Conservation (phyloP, 2,113 vertebrate genomes). For the Oreotrochilus melanogaster region DNA sequence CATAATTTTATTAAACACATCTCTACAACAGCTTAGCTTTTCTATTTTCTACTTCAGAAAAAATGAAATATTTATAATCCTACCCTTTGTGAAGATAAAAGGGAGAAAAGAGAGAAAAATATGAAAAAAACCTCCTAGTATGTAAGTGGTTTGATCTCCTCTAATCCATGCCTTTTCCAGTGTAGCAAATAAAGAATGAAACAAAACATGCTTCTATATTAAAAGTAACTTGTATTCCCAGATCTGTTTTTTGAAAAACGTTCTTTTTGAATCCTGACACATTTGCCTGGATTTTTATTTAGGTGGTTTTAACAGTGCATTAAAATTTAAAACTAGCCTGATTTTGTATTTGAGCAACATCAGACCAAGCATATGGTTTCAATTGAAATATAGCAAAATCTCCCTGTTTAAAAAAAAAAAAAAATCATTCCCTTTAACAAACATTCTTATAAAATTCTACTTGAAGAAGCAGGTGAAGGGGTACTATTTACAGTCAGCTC, state of each 20-base stretch:
- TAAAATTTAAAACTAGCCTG: slow-evolving; percentile 60
- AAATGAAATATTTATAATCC: background rate
- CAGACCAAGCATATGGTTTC: slow-evolving; percentile 67
- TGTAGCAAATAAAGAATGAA: background rate
- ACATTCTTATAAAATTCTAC: slow-evolving; percentile 65
- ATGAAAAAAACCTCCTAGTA: background rate
- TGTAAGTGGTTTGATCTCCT: background rate
- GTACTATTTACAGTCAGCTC: slow-evolving; percentile 42
- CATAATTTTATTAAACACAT: background rate
- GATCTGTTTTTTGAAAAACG: slow-evolving; percentile 20
- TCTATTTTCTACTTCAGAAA: background rate
- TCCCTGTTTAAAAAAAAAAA: background rate
- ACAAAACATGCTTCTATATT: background rate
- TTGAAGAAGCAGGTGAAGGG: slow-evolving; percentile 53
- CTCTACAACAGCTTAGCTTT: background rate
- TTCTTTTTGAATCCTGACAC: background rate
- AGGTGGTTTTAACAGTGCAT: slow-evolving; percentile 28
- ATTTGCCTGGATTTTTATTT: slow-evolving; percentile 16
- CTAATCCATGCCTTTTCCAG: background rate
- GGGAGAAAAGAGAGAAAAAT: background rate
- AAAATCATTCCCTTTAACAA: slow-evolving; percentile 49
- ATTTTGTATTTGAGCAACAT: slow-evolving; percentile 19
- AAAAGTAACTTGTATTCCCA: slow-evolving; percentile 8
- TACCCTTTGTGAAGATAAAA: background rate
- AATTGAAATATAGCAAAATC: slow-evolving; percentile 46